phyloP scores from a whole-genome alignment of 2,888 invertebrate genomes.

The Escarpia spicata region DNA sequence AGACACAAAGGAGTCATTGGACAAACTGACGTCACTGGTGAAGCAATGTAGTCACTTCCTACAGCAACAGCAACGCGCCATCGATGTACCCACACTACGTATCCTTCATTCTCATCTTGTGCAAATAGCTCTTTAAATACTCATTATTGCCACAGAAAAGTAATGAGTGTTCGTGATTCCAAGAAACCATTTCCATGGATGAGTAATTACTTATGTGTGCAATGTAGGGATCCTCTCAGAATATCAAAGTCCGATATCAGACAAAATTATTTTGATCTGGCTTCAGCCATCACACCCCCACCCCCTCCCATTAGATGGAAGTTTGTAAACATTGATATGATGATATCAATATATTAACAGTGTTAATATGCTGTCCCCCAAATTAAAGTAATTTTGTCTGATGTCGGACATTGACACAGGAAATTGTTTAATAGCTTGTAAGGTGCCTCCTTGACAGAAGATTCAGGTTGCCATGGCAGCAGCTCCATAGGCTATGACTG shows the following conservation, averaged over 20 bases:
- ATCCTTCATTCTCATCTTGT: slow-evolving; percentile 47
- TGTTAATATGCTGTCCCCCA: too few species aligned
- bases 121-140: not conserved
- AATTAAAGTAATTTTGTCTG: too few species aligned
- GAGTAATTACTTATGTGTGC: not conserved
- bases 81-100: slow-evolving; percentile 43
- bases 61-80: slow-evolving; percentile 51
- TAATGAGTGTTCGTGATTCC: not conserved
- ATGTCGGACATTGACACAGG: not conserved
- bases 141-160: not conserved
- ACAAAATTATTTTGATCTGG: too few species aligned
- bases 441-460: not conserved
- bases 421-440: not conserved
- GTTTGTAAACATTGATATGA: too few species aligned
- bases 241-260: too few species aligned
- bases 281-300: too few species aligned
- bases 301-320: too few species aligned
- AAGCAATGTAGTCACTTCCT: slow-evolving; percentile 55
- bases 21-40: slow-evolving; percentile 54
- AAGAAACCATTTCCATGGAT: not conserved
- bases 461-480: slow-evolving; percentile 11
- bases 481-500: slow-evolving; percentile 60
- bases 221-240: not conserved
- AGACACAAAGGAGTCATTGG: slow-evolving; percentile 51
- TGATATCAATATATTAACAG: too few species aligned